These are phyloP conservation scores for Noctilio leporinus DNA, from an alignment of 2,113 vertebrate genomes.

Conservation along the genomic window DNA sequence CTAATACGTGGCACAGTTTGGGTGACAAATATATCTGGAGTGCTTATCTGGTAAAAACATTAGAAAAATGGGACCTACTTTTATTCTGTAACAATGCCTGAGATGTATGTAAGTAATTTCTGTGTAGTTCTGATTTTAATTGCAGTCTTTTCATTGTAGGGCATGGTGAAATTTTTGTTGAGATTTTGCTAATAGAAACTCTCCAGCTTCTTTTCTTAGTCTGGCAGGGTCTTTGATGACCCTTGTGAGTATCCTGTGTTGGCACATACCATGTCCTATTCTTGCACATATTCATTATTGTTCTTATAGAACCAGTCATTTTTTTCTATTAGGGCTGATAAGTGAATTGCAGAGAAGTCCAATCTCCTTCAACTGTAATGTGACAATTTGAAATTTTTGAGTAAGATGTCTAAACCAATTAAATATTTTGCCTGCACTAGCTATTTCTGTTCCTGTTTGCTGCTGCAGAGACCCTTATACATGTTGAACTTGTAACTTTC, in stretches of 20 bases:
- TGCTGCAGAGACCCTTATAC: background rate
- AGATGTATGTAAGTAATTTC: background rate
- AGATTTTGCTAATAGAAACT: background rate
- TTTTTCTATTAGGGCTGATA: background rate
- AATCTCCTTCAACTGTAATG: background rate
- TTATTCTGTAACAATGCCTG: background rate
- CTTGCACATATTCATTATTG: background rate
- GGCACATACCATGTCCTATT: background rate
- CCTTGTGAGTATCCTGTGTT: background rate
- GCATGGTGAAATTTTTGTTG: background rate
- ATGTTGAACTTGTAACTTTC: background rate
- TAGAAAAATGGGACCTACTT: background rate
- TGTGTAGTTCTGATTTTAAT: background rate
- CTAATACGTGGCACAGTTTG: background rate
- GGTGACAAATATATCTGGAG: background rate
- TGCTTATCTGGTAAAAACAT: background rate
- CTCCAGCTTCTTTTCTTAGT: background rate
- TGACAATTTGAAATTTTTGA: background rate
- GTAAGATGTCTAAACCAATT: background rate
- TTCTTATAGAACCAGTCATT: background rate
- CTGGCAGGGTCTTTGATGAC: background rate
- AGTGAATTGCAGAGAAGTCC: background rate
- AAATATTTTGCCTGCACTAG: background rate
- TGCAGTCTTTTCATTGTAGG: background rate
- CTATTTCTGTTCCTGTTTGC: conserved; percentile 15